A percentile compares a stretch with the other conserved stretches of the same genome.
phyloP scores from a whole-genome alignment of 2,113 vertebrate species.

The Ctenodactylus gundi region DNA sequence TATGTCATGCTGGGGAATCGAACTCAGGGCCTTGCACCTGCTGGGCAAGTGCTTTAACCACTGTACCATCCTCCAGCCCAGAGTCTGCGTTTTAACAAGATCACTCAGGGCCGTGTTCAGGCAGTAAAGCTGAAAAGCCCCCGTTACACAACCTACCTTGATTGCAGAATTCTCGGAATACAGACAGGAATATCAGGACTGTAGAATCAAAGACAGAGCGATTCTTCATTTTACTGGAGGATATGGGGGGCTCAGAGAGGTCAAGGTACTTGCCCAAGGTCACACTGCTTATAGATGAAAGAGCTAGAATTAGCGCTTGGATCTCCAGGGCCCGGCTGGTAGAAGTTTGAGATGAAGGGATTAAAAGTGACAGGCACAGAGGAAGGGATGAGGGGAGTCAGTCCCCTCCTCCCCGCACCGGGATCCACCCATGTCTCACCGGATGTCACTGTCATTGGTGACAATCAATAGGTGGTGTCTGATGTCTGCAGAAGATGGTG shows the following conservation, averaged over 20 bases:
- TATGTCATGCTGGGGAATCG: no score
- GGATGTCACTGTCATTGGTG: background rate
- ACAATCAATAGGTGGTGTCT: background rate
- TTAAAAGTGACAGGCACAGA: background rate
- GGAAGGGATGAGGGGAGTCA: background rate
- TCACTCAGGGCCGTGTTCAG: accelerated
- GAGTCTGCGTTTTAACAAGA: background rate
- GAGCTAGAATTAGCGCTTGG: background rate
- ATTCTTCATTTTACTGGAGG: background rate
- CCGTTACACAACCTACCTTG: background rate
- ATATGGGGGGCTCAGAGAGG: constrained; percentile 9
- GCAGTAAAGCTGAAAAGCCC: accelerated
- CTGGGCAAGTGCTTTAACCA: no score
- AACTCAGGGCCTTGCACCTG: no score
- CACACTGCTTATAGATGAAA: background rate
- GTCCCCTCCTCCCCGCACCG: accelerated
- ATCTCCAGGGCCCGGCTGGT: background rate
- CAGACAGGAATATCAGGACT: accelerated
- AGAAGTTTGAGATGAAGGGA: background rate
- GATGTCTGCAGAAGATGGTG: background rate
- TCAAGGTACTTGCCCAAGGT: background rate
- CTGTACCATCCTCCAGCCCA: no score
- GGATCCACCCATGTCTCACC: background rate
- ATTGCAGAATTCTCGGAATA: background rate
- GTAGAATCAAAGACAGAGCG: background rate